phyloP scores from a whole-genome alignment of 2,113 vertebrate species.

The Neomonachus schauinslandi region DNA sequence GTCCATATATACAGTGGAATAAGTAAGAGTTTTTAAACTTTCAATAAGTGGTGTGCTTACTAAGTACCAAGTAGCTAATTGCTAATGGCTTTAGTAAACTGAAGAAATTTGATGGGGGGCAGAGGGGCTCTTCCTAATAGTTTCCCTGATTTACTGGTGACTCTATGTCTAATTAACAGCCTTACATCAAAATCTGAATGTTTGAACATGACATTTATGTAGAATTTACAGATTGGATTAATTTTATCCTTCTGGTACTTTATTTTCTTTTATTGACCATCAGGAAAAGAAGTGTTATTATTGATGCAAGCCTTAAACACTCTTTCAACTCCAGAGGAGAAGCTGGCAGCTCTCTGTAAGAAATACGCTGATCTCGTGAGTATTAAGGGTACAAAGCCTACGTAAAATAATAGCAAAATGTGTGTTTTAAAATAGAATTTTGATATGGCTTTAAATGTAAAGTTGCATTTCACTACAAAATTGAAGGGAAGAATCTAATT shows the following conservation, averaged over 20 bases:
- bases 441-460: neutral
- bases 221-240: neutral
- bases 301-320: conserved; percentile 98
- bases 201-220: neutral
- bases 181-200: neutral
- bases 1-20: neutral
- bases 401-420: neutral
- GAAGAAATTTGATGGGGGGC: no score
- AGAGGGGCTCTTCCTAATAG: no score
- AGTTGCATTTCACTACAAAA: neutral
- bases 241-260: neutral
- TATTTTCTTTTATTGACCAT: neutral
- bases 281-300: conserved; percentile 97
- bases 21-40: neutral
- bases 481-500: neutral
- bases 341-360: conserved; percentile 98
- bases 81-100: neutral
- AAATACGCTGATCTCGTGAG: conserved; percentile 98
- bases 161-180: neutral
- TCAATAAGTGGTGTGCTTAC: neutral
- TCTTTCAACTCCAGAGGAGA: conserved; percentile 96
- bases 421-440: neutral
- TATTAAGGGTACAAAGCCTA: conserved; percentile 51
- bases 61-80: neutral
- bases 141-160: neutral